Evolutionary conservation across 2,113 vertebrate genomes (phyloP).

Genomic region (Sula dactylatra): DNA sequence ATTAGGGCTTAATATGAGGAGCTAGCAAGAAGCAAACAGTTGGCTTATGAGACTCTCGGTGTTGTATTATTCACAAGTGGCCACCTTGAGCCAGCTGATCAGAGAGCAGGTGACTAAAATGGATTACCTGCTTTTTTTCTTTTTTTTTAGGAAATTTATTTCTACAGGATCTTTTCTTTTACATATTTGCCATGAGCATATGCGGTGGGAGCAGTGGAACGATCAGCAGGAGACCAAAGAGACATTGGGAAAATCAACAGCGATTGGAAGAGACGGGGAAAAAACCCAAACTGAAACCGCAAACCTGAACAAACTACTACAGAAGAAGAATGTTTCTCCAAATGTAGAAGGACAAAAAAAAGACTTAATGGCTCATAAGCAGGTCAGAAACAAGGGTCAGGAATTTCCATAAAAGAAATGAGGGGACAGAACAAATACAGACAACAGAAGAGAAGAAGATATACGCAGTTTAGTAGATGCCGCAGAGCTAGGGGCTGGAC

Average conservation of each 20-base stretch:
- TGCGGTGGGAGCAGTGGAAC: background rate
- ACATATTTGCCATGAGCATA: background rate
- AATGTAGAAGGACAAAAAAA: background rate
- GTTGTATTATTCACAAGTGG: background rate
- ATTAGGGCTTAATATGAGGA: background rate
- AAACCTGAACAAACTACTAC: background rate
- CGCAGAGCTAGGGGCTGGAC: background rate
- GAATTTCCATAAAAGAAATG: background rate
- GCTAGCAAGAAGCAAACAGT: background rate
- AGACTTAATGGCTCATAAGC: background rate
- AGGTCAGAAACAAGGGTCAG: background rate
- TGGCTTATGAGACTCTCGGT: background rate
- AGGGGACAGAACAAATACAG: background rate
- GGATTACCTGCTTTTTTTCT: background rate
- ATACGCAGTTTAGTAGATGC: background rate
- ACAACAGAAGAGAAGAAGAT: background rate
- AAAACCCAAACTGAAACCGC: background rate
- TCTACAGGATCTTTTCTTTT: background rate
- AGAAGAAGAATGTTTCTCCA: background rate
- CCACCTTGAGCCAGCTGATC: background rate
- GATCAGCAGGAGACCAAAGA: background rate
- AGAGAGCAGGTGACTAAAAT: background rate
- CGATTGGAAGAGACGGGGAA: background rate
- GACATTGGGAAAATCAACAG: background rate
- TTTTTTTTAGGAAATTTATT: background rate